Evolutionary conservation across 2,113 vertebrate species (phyloP).

Genomic region (Poeciliopsis turrubarensis): DNA sequence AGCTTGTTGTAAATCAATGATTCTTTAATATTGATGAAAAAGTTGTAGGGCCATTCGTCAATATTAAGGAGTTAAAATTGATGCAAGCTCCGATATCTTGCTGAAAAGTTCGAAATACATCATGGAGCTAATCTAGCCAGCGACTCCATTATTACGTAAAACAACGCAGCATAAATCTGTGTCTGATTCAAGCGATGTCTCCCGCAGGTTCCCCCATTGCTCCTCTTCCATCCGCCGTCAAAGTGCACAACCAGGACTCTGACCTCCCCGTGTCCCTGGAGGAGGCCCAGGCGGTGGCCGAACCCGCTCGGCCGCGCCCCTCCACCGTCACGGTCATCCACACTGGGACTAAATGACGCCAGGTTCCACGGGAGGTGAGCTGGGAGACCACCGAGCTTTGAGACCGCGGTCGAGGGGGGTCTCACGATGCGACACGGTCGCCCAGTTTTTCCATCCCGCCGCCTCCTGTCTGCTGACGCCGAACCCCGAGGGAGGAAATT

Average conservation of each 20-base stretch:
- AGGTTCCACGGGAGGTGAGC: constrained; percentile 78
- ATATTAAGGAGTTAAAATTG: too few relatives aligned
- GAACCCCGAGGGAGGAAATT: constrained; percentile 60
- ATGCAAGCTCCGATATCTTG: too few relatives aligned
- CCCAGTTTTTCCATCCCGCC: constrained; percentile 66
- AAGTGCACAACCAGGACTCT: constrained; percentile 75
- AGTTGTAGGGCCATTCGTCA: too few relatives aligned
- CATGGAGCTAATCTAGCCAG: not conserved
- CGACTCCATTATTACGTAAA: not conserved
- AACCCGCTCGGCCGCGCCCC: constrained; percentile 85
- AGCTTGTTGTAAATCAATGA: too few relatives aligned
- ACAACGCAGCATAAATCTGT: not conserved
- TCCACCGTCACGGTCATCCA: constrained; percentile 95
- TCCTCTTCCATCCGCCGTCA: constrained; percentile 78
- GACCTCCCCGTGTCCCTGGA: constrained; percentile 67
- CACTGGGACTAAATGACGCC: constrained; percentile 92
- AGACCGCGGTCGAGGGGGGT: constrained; percentile 23
- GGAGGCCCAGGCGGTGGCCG: constrained; percentile 71
- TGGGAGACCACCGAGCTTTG: constrained; percentile 73
- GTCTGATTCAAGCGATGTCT: not conserved
- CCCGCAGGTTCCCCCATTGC: constrained; percentile 81
- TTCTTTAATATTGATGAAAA: too few relatives aligned
- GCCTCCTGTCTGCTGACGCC: constrained; percentile 56
- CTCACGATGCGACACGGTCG: constrained; percentile 36
- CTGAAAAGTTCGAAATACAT: too few relatives aligned